A percentile compares a stretch with the other conserved stretches of the same genome.
Conservation (phyloP, 2,888 invertebrate species). For the Apamea crenata region DNA sequence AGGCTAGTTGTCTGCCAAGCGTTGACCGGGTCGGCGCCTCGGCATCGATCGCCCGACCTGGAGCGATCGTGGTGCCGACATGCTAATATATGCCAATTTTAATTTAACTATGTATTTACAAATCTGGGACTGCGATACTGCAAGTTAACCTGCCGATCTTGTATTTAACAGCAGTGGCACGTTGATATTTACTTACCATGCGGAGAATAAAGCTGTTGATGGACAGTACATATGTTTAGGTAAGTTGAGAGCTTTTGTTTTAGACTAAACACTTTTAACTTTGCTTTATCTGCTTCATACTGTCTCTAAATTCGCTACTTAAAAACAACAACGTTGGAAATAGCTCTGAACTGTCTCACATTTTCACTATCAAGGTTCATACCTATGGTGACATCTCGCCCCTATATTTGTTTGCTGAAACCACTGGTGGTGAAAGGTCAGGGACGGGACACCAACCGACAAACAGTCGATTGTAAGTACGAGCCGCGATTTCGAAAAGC, state of each 20-base stretch:
- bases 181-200: neutral
- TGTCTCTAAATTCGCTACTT: neutral
- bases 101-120: conserved; percentile 42
- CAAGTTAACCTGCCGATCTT: neutral
- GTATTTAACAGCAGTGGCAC: neutral
- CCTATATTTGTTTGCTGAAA: conserved; percentile 30
- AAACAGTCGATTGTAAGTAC: conserved; percentile 21
- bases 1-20: conserved; percentile 66
- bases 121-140: conserved; percentile 14
- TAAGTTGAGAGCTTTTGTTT: neutral
- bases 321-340: neutral
- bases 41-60: conserved; percentile 78
- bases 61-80: conserved; percentile 53
- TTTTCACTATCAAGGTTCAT: conserved; percentile 17
- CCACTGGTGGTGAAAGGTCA: conserved; percentile 50
- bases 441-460: conserved; percentile 27
- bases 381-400: conserved; percentile 35
- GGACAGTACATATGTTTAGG: neutral
- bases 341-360: conserved; percentile 25
- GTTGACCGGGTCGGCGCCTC: conserved; percentile 79
- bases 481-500: neutral
- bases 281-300: neutral
- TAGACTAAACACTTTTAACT: neutral
- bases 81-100: conserved; percentile 62
- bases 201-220: conserved; percentile 2